Conservation (phyloP, 2,888 invertebrate species). For the Toxonevra muliebris region DNA sequence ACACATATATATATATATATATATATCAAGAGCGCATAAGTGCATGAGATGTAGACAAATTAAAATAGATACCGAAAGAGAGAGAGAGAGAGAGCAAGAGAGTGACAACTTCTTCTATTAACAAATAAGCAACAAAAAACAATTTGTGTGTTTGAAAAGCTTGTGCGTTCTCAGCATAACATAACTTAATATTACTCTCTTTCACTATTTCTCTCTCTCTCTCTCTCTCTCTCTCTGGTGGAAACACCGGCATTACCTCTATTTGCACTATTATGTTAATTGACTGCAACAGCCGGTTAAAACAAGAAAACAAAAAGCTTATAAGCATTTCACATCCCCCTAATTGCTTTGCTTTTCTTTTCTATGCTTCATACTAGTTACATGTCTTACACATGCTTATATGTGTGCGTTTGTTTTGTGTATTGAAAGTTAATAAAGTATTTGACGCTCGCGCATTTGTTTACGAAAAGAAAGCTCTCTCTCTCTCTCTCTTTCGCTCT, state of each 20-base stretch:
- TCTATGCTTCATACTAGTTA: too few species aligned
- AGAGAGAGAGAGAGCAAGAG: slow-evolving; percentile 1
- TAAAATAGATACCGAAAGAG: not conserved
- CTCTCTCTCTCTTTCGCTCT: too few species aligned
- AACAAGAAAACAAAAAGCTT: too few species aligned
- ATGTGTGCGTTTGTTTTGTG: too few species aligned
- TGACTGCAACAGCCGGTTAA: not conserved
- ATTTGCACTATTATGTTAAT: not conserved
- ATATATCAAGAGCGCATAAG: too few species aligned
- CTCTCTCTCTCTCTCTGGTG: not conserved
- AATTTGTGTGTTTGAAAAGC: not conserved
- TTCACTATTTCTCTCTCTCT: not conserved
- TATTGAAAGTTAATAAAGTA: too few species aligned
- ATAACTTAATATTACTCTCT: not conserved
- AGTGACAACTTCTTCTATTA: not conserved
- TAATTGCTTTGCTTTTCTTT: too few species aligned
- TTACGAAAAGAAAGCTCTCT: too few species aligned
- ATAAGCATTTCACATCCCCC: too few species aligned
- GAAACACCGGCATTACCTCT: not conserved
- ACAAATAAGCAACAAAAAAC: not conserved
- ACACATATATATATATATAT: not conserved
- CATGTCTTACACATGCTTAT: too few species aligned
- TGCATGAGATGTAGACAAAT: not conserved
- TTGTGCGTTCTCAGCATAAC: not conserved
- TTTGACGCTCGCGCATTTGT: too few species aligned